Percentiles rank a stretch among this genome's conserved stretches.
phyloP scores from a whole-genome alignment of 1,140 invertebrate species.

The Pygmarrhopalites habei region DNA sequence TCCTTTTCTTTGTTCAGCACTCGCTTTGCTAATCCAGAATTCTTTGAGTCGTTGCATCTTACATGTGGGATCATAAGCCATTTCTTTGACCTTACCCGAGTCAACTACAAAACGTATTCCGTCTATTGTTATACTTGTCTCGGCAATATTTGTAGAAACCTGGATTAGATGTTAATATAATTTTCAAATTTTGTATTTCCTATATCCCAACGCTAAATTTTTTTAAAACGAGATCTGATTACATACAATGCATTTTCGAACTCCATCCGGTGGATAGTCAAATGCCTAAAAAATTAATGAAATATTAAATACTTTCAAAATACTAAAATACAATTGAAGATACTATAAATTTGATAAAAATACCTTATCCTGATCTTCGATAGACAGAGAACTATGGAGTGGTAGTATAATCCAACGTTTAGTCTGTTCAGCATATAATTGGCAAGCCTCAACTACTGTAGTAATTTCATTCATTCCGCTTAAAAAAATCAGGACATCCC shows the following conservation, averaged over 20 bases:
- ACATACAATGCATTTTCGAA: constrained; percentile 94
- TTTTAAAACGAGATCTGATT: too few relatives aligned
- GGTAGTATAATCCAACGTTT: constrained; percentile 88
- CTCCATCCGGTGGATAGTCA: constrained; percentile 88
- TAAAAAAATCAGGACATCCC: constrained; percentile 92
- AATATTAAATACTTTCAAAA: constrained; percentile 23
- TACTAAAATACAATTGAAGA: neutral
- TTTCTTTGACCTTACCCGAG: constrained; percentile 94
- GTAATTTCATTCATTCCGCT: constrained; percentile 94
- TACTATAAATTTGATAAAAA: constrained; percentile 15
- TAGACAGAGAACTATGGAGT: constrained; percentile 84
- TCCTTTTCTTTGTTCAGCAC: constrained; percentile 93
- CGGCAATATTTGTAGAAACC: constrained; percentile 99
- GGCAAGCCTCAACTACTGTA: constrained; percentile 75
- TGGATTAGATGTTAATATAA: too few relatives aligned
- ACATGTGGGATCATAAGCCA: constrained; percentile 83
- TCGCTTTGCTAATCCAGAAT: constrained; percentile 95
- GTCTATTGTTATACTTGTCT: constrained; percentile 98
- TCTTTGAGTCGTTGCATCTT: constrained; percentile 85
- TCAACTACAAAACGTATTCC: constrained; percentile 96
- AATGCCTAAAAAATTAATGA: constrained; percentile 83
- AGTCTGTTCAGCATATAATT: constrained; percentile 71
- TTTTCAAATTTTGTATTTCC: too few relatives aligned
- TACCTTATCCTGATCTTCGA: constrained; percentile 93
- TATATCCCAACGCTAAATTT: too few relatives aligned